phyloP scores from a whole-genome alignment of 1,140 invertebrate genomes.

The Ladona fulva region DNA sequence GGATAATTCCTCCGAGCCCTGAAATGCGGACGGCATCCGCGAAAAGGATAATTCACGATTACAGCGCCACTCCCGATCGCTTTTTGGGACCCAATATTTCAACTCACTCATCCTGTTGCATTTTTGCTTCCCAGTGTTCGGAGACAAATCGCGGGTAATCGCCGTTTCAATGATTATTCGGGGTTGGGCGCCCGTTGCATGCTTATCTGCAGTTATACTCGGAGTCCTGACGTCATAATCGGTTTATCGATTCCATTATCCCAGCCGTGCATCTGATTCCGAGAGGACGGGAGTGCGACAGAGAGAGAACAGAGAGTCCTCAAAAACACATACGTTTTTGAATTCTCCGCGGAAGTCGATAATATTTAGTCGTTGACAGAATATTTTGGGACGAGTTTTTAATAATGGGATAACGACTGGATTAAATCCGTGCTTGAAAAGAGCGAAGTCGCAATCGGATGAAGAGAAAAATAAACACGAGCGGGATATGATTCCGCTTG shows the following conservation, averaged over 20 bases:
- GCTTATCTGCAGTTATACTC: slow-evolving; percentile 1
- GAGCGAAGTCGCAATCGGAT: background rate
- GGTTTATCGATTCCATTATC: slow-evolving; percentile 5
- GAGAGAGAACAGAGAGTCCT: no score
- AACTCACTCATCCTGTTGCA: background rate
- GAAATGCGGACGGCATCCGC: background rate
- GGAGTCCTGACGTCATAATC: background rate
- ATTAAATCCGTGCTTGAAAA: background rate
- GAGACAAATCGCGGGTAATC: slow-evolving; percentile 7
- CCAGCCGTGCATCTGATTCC: background rate
- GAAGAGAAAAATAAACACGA: no score
- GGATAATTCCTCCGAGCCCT: background rate
- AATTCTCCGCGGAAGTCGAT: background rate
- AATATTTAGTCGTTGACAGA: background rate
- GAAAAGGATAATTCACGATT: background rate
- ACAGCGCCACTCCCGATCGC: background rate
- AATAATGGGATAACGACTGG: background rate
- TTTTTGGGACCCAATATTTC: background rate
- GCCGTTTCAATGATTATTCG: background rate
- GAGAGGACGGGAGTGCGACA: no score
- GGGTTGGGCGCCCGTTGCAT: background rate
- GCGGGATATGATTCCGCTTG: background rate
- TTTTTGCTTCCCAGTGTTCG: background rate
- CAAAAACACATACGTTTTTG: background rate
- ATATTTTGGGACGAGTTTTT: background rate